phyloP scores from a whole-genome alignment of 2,113 vertebrate species.

The Ondatra zibethicus region DNA sequence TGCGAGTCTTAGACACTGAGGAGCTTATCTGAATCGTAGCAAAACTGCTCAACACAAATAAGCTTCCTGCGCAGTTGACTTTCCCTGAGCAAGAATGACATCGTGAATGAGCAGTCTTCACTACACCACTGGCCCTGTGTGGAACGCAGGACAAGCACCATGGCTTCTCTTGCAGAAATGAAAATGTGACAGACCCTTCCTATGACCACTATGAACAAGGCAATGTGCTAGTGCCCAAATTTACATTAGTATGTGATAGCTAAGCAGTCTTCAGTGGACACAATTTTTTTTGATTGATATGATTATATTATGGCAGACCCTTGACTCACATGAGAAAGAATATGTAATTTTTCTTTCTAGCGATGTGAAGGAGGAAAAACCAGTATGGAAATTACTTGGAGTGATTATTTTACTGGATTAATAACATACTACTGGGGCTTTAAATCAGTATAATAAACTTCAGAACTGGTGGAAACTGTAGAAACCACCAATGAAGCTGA shows the following conservation, averaged over 20 bases:
- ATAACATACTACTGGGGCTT: neutral
- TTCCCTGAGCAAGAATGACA: neutral
- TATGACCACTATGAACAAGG: neutral
- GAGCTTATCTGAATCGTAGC: neutral
- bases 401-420: neutral
- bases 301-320: neutral
- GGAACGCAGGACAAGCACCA: neutral
- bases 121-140: neutral
- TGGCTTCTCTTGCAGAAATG: neutral
- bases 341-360: neutral
- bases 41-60: neutral
- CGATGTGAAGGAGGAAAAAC: neutral
- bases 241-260: neutral
- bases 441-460: conserved; percentile 38
- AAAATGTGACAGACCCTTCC: neutral
- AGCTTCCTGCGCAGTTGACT: neutral
- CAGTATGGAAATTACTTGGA: neutral
- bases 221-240: neutral
- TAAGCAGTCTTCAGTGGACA: neutral
- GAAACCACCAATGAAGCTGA: conserved; percentile 15
- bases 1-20: neutral
- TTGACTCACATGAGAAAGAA: neutral
- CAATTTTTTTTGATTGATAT: neutral
- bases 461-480: neutral
- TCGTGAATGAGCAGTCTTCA: neutral